Base-by-base conservation (phyloP, 1,140 invertebrate genomes). In the Chrysopa pallens region DNA sequence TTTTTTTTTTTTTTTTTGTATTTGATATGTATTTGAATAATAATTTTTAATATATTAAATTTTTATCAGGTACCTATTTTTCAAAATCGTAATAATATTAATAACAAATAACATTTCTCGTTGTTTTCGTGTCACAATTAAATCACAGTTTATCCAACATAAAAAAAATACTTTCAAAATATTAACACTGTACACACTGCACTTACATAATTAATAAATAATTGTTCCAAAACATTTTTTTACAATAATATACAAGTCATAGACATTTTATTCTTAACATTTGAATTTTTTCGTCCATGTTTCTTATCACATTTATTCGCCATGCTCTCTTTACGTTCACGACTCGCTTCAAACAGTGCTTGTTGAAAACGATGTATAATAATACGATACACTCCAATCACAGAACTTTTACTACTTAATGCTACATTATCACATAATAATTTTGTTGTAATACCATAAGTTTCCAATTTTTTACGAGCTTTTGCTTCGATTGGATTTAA, bases 371-470 rank as follows among this genome's bases (percentile, higher is more conserved):
- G 55, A 50, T 64, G 59, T 38, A 66, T 57, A 17, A 66, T 52
- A 29, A 64, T 63, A n/a, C 63, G 52, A 47, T 66, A 66, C 42
- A 62, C 58, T 8, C 63, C 63, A 36, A 64, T 66, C 33, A 66
- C 60, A 39, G 64, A 53, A 28, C 62, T 64, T 14, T 58, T 53
- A 27, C 62, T 62, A 15, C 61, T 61, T 46, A 58, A 56, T 35
- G 54, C 57, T 28, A 57, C 48, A 6, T 57, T 54, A 29, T 53
- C 52, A 36, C 57, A 54, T 23, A 66, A 45, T 59, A 64, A 61
- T 51, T 62, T 58, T 1, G 55, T 48, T 39, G 45, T 53, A 6
- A 66, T 52, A 0, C 63, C 63, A 37, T 63, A 51, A n/a, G 61
- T 56, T 42, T 59, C 52, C 6, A 66, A 42, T 29, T 64, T 51